These are phyloP conservation scores for Daphoenositta chrysoptera DNA, from an alignment of 2,113 vertebrate genomes.

Conservation along the genomic window DNA sequence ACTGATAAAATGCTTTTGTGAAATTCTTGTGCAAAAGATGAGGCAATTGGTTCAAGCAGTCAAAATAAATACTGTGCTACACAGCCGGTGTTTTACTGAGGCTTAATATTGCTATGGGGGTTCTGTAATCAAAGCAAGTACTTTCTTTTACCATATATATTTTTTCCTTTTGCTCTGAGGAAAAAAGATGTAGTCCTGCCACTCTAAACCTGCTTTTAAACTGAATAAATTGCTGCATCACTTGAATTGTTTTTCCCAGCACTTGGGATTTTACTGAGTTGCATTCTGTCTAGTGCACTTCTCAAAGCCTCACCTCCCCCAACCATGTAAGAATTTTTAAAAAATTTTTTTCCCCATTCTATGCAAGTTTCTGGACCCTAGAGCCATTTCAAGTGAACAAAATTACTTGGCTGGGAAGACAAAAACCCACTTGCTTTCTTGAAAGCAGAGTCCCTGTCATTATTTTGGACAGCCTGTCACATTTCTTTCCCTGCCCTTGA, in stretches of 20 bases:
- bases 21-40: background rate
- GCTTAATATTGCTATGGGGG: background rate
- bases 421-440: background rate
- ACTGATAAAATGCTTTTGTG: background rate
- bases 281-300: background rate
- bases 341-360: background rate
- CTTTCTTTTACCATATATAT: background rate
- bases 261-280: background rate
- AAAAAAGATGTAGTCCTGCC: background rate
- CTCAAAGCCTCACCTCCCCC: background rate
- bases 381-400: background rate
- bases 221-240: background rate
- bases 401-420: background rate
- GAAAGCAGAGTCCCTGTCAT: background rate
- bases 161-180: background rate
- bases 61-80: background rate
- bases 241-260: background rate
- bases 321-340: rapidly evolving
- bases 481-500: background rate
- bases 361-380: background rate
- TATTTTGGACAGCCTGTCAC: background rate
- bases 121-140: background rate
- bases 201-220: background rate
- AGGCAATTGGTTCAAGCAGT: background rate
- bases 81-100: background rate